These are phyloP conservation scores for Pterobdella sp. DNA, from an alignment of 2,888 invertebrate genomes.

Conservation along the genomic window DNA sequence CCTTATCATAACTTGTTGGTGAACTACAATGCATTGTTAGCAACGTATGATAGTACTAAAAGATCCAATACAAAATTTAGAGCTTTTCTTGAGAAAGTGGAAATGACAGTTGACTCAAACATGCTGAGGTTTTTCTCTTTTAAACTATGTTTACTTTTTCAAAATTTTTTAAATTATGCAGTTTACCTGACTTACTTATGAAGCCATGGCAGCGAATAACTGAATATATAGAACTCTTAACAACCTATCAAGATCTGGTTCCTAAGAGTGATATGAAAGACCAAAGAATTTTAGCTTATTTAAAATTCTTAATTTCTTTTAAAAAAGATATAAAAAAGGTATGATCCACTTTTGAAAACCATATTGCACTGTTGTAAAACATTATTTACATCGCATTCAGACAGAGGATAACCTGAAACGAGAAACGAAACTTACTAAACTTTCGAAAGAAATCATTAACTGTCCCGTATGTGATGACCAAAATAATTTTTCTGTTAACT, in stretches of 20 bases:
- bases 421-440: background rate
- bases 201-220: constrained; percentile 21
- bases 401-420: background rate
- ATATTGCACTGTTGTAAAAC: too few species aligned
- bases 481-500: background rate
- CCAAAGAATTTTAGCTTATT: background rate
- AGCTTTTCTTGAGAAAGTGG: background rate
- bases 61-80: background rate
- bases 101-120: background rate
- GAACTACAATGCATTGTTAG: constrained; percentile 10
- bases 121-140: constrained; percentile 16
- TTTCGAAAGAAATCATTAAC: background rate
- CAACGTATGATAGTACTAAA: constrained; percentile 20
- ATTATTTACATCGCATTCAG: background rate
- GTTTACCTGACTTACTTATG: constrained; percentile 18
- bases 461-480: too few species aligned
- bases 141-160: background rate
- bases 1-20: background rate
- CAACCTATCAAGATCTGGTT: constrained; percentile 11
- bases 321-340: background rate
- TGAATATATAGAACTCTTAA: constrained; percentile 15
- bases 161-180: constrained; percentile 8
- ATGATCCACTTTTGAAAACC: too few species aligned
- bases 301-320: background rate
- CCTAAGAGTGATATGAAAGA: background rate